Evolutionary conservation across 1,140 invertebrate species (phyloP).

Genomic region (Cotesia vestalis): DNA sequence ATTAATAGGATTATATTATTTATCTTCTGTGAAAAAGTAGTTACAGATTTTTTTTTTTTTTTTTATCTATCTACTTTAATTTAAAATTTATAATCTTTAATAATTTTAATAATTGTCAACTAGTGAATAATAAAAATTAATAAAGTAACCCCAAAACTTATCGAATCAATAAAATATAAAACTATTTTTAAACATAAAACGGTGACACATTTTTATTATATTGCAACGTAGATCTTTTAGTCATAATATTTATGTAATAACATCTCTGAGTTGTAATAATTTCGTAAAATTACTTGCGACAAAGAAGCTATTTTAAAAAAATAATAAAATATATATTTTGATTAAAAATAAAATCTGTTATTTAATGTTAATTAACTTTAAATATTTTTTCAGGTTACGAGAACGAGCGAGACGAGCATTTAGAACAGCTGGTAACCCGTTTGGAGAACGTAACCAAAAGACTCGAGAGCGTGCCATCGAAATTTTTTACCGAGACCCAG

Average conservation of each 20-base stretch:
- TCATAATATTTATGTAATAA: no score
- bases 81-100: neutral
- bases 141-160: no score
- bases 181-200: no score
- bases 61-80: neutral
- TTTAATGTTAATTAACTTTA: neutral
- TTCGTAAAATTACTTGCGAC: no score
- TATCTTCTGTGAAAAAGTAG: neutral
- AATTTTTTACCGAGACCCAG: slow-evolving; percentile 53
- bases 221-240: no score
- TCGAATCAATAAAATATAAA: no score
- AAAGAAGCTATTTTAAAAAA: no score
- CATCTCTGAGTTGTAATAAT: no score
- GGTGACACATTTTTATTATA: no score
- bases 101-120: neutral
- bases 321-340: neutral
- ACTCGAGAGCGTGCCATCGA: slow-evolving; percentile 69
- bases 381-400: slow-evolving; percentile 50
- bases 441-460: slow-evolving; percentile 79
- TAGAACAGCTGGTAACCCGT: slow-evolving; percentile 76
- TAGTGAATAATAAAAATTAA: slow-evolving; percentile 4
- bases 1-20: neutral
- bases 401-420: slow-evolving; percentile 62
- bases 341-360: neutral
- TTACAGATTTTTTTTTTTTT: neutral